Evolutionary conservation across 2,888 invertebrate genomes (phyloP), one percentile per base, ranked within the genome.

Genomic region (Sarcophaga carnaria): DNA sequence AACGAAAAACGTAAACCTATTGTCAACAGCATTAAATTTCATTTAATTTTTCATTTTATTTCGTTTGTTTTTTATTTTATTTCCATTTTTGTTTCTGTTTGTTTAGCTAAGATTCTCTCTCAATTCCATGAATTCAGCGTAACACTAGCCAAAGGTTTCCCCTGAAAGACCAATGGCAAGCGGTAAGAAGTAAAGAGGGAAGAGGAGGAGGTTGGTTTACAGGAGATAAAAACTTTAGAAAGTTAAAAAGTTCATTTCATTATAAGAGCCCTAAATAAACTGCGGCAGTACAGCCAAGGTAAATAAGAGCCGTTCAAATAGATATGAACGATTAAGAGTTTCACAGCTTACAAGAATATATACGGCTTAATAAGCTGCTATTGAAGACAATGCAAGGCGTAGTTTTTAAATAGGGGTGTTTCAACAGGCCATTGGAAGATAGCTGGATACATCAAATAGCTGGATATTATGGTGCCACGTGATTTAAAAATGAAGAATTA

Each of bases 1-100:
- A 37, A 37, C 37, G 14, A 11, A 49, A 12, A 54, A 17, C 54
- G 4, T 14, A 54, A 54, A 14, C 54, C 17, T 14, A 54, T 54
- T 54, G 54, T 54, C 54, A 54, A 54, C 54, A 54, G 54, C 54
- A 54, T 54, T 54, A 54, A 54, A 54, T 54, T 54, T 54, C 54
- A 54, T 54, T 54, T 54, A 54, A 54, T 17, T 54, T 54, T 54
- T 54, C 54, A 54, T 54, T 54, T 54, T 17, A 54, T 54, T 54
- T 54, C 12, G 54, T 54, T 54, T 54, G 49, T 54, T 54, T 54
- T 17, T 54, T 54, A 12, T 54, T 37, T 37, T 0, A 37, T 37
- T 37, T 27, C 27, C 27, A 12, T 49, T 49, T 49, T 49, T 49
- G 6, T 49, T 49, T 54, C 17, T 54, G 12, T 54, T 54, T 54